Evolutionary conservation across 2,113 vertebrate genomes (phyloP).

Genomic region (Pteronura brasiliensis): DNA sequence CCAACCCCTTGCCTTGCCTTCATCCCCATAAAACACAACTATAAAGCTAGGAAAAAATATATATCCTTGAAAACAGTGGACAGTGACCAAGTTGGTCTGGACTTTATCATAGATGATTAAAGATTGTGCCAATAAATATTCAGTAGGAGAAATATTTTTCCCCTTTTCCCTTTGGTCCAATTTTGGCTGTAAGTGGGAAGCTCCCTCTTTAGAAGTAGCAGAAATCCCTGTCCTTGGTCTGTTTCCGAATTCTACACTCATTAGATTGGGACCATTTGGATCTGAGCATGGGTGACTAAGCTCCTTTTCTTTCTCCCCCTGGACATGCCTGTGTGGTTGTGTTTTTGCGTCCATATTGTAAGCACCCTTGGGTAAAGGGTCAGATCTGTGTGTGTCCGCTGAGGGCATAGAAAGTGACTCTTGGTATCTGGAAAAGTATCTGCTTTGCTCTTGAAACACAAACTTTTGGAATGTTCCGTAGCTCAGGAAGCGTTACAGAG

Average conservation of each 20-base stretch:
- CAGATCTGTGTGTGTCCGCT: background rate
- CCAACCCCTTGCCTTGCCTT: background rate
- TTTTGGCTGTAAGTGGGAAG: background rate
- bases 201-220: background rate
- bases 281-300: too few species aligned
- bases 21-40: background rate
- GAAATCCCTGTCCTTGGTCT: background rate
- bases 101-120: too few species aligned
- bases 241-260: background rate
- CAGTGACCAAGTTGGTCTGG: background rate
- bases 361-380: background rate
- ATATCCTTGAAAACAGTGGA: background rate
- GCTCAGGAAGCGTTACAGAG: accelerated
- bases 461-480: background rate
- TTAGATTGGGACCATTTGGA: accelerated
- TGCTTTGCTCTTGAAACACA: background rate
- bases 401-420: background rate
- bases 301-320: background rate
- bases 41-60: background rate
- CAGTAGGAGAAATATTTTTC: background rate
- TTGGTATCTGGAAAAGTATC: accelerated
- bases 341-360: background rate
- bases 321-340: accelerated
- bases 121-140: background rate
- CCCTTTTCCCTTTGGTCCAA: background rate